phyloP scores from a whole-genome alignment of 64 coral and sea anemone genomes.

The Pocillopora damicornis region DNA sequence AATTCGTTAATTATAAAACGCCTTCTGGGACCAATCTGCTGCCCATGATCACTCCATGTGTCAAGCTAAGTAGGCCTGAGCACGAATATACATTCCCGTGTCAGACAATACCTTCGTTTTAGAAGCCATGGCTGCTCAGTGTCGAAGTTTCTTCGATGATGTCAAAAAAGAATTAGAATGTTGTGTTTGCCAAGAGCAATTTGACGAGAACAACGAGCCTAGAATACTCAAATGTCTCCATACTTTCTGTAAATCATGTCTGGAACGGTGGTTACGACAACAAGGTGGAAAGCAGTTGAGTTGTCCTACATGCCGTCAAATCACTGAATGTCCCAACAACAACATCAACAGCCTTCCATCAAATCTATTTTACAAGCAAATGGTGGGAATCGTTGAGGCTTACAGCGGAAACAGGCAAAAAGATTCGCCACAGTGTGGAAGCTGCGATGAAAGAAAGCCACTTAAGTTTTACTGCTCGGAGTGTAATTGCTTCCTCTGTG shows the following conservation, averaged over 20 bases:
- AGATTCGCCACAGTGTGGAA: slow-evolving; percentile 6
- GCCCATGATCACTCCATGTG: neutral
- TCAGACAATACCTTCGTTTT: no score
- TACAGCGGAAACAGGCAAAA: neutral
- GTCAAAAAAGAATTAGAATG: slow-evolving; percentile 23
- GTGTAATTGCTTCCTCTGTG: neutral
- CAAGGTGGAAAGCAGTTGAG: neutral
- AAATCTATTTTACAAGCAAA: slow-evolving; percentile 10
- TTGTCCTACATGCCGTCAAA: neutral
- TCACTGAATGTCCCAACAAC: neutral
- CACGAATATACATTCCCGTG: neutral
- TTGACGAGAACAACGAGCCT: neutral
- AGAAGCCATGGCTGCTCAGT: neutral
- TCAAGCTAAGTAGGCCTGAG: neutral
- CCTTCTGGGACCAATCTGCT: neutral
- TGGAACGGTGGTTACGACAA: neutral
- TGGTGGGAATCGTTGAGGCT: slow-evolving; percentile 1
- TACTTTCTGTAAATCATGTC: neutral
- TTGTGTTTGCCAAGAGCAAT: slow-evolving; percentile 5
- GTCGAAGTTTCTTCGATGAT: slow-evolving; percentile 12
- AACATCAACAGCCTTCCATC: slow-evolving; percentile 1
- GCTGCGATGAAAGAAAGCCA: neutral
- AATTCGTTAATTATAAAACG: no score
- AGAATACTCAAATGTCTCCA: slow-evolving; percentile 33
- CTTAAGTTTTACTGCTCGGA: slow-evolving; percentile 19